Conservation (phyloP, 2,113 vertebrate genomes). For the Pluvialis apricaria region DNA sequence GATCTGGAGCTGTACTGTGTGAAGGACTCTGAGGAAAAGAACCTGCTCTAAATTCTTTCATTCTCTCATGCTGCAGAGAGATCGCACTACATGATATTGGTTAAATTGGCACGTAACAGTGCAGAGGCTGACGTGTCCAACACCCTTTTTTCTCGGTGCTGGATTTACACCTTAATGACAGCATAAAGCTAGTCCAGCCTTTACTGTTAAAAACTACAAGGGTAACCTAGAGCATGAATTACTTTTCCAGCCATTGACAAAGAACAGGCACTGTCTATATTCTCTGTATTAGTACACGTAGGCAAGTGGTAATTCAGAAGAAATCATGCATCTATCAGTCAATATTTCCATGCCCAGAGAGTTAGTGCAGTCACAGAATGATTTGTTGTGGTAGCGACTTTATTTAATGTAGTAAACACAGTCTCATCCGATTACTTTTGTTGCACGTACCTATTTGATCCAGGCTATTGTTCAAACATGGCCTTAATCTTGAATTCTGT, state of each 20-base stretch:
- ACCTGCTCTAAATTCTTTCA: neutral
- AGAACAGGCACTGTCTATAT: neutral
- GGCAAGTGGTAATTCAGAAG: neutral
- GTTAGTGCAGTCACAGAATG: neutral
- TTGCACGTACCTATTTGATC: neutral
- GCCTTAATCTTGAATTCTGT: neutral
- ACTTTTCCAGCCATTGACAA: neutral
- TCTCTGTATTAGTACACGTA: neutral
- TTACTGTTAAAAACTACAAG: neutral
- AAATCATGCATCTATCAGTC: neutral
- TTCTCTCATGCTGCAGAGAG: neutral
- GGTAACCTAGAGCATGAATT: neutral
- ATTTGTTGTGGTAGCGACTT: neutral
- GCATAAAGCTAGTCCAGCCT: neutral
- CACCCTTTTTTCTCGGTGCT: neutral
- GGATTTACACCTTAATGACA: neutral
- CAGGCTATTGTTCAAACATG: neutral
- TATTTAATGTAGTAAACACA: neutral
- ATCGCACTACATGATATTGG: neutral
- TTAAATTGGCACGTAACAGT: slow-evolving; percentile 9
- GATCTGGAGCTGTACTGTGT: neutral
- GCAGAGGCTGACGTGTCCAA: neutral
- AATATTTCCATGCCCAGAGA: slow-evolving; percentile 20
- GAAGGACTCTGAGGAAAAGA: neutral
- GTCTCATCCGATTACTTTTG: neutral